Percentiles rank a stretch among this genome's conserved stretches.
These are phyloP conservation scores for Solenopsis fugax DNA, from an alignment of 1,140 invertebrate genomes.

Conservation along the genomic window DNA sequence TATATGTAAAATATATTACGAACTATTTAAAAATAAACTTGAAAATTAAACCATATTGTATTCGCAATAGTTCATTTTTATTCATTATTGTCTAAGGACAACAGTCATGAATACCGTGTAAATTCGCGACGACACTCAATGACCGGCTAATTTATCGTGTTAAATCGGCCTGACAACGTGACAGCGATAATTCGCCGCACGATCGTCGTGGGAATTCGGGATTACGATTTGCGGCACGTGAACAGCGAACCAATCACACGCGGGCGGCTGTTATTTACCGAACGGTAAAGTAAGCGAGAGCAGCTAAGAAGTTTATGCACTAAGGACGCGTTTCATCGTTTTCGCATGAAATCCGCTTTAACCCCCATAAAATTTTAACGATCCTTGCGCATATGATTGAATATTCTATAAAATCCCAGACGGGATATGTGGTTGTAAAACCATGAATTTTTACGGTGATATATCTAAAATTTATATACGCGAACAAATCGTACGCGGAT, in stretches of 20 bases:
- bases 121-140: slow-evolving; percentile 29
- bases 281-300: neutral
- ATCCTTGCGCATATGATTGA: slow-evolving; percentile 1
- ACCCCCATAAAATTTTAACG: slow-evolving; percentile 52
- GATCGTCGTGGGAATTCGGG: slow-evolving; percentile 61
- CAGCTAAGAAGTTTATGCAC: slow-evolving; percentile 41
- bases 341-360: slow-evolving; percentile 42
- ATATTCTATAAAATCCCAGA: slow-evolving; percentile 17
- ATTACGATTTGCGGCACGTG: slow-evolving; percentile 63
- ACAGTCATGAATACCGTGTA: neutral
- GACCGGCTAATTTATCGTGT: slow-evolving; percentile 29
- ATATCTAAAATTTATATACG: slow-evolving; percentile 15
- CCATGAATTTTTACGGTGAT: slow-evolving; percentile 13
- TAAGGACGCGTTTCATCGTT: neutral
- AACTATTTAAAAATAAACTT: neutral
- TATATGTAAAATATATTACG: neutral
- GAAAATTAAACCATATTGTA: no score
- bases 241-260: slow-evolving; percentile 60
- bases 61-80: neutral
- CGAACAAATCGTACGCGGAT: neutral
- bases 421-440: neutral
- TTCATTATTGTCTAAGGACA: neutral
- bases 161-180: slow-evolving; percentile 32
- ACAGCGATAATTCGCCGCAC: slow-evolving; percentile 42
- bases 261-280: slow-evolving; percentile 53